Evolutionary conservation across 2,888 invertebrate genomes (phyloP).

Genomic region (Cephus sareptanus): DNA sequence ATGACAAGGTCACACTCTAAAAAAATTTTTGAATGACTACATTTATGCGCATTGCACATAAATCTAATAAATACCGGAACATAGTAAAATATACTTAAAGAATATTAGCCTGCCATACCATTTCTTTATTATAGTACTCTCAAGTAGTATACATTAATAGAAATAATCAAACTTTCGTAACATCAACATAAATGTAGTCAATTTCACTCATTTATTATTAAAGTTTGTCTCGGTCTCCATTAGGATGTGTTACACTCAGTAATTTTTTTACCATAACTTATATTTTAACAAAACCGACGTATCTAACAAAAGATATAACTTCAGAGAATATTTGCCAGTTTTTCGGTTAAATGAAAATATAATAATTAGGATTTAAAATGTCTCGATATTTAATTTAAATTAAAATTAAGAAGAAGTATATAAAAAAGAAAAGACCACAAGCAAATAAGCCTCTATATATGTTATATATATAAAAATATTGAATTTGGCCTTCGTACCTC

Average conservation of each 20-base stretch:
- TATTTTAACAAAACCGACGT: background rate
- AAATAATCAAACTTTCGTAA: background rate
- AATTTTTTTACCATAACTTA: background rate
- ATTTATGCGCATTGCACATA: conserved; percentile 8
- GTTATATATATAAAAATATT: background rate
- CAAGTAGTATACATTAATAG: background rate
- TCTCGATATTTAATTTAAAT: background rate
- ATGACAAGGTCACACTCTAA: background rate
- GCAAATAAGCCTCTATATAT: background rate
- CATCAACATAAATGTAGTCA: background rate
- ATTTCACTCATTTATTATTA: background rate
- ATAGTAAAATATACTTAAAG: background rate
- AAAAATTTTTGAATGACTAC: conserved; percentile 1
- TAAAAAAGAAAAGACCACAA: background rate
- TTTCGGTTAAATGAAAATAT: background rate
- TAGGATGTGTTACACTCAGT: background rate
- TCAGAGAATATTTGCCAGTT: background rate
- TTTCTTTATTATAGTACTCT: background rate
- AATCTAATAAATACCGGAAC: background rate
- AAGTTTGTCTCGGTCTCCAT: background rate
- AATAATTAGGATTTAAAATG: background rate
- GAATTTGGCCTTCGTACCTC: background rate
- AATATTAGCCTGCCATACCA: background rate
- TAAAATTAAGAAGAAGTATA: background rate
- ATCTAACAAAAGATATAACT: background rate